These are phyloP conservation scores for Pseudococcus longispinus DNA, from an alignment of 2,888 invertebrate species.

Conservation along the genomic window DNA sequence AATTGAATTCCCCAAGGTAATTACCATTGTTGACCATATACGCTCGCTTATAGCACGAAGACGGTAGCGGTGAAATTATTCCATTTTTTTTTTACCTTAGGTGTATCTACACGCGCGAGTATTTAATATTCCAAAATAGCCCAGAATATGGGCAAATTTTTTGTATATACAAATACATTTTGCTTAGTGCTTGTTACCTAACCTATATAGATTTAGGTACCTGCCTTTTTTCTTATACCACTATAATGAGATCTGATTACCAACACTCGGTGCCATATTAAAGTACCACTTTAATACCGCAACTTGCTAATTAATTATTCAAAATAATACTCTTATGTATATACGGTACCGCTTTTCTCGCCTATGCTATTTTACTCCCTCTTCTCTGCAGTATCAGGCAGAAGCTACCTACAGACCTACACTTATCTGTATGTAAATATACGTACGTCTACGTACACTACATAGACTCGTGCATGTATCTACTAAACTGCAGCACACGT, in stretches of 20 bases:
- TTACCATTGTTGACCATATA: slow-evolving; percentile 23
- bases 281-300: neutral
- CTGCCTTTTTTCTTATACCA: too few species aligned
- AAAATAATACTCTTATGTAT: neutral
- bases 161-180: too few species aligned
- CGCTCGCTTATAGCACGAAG: neutral
- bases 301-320: slow-evolving; percentile 1
- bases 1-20: slow-evolving; percentile 19
- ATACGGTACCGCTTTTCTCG: neutral
- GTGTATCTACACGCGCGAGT: neutral
- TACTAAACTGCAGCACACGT: neutral
- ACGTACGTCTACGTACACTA: neutral
- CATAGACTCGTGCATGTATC: neutral
- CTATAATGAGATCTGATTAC: neutral
- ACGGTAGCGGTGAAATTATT: neutral
- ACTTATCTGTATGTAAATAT: too few species aligned
- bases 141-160: too few species aligned
- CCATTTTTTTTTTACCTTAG: neutral
- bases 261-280: neutral
- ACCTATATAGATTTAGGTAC: too few species aligned
- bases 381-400: too few species aligned
- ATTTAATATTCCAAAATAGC: neutral
- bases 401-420: too few species aligned
- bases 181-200: too few species aligned
- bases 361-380: too few species aligned